Evolutionary conservation across 2,888 invertebrate species (phyloP).

Genomic region (Philereme transversata): DNA sequence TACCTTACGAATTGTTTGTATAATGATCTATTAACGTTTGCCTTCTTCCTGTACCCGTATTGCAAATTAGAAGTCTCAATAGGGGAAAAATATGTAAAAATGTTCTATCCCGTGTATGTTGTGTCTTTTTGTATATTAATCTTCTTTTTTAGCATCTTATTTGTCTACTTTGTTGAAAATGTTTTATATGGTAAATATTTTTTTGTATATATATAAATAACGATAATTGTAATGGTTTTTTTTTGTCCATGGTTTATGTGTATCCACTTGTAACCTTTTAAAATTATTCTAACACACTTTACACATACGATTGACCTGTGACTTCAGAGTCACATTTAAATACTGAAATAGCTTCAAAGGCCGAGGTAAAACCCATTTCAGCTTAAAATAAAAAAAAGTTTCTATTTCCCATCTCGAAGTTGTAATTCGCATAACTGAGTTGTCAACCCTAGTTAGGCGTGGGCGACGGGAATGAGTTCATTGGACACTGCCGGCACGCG

Average conservation of each 20-base stretch:
- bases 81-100: too few species aligned
- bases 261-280: background rate
- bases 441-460: conserved; percentile 49
- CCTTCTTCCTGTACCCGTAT: too few species aligned
- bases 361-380: background rate
- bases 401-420: conserved; percentile 33
- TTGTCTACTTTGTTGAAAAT: too few species aligned
- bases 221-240: too few species aligned
- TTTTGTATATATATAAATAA: too few species aligned
- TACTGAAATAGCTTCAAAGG: background rate
- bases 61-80: too few species aligned
- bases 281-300: background rate
- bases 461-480: conserved; percentile 69
- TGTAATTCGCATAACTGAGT: conserved; percentile 32
- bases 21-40: background rate
- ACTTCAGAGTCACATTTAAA: background rate
- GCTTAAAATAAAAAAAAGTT: conserved; percentile 16
- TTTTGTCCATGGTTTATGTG: too few species aligned
- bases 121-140: too few species aligned
- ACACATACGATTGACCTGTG: background rate
- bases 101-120: too few species aligned
- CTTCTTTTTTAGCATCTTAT: too few species aligned
- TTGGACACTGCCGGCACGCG: conserved; percentile 74
- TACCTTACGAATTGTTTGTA: background rate
- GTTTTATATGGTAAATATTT: too few species aligned